Conservation (phyloP, 1,140 invertebrate species). For the Elysia chlorotica region DNA sequence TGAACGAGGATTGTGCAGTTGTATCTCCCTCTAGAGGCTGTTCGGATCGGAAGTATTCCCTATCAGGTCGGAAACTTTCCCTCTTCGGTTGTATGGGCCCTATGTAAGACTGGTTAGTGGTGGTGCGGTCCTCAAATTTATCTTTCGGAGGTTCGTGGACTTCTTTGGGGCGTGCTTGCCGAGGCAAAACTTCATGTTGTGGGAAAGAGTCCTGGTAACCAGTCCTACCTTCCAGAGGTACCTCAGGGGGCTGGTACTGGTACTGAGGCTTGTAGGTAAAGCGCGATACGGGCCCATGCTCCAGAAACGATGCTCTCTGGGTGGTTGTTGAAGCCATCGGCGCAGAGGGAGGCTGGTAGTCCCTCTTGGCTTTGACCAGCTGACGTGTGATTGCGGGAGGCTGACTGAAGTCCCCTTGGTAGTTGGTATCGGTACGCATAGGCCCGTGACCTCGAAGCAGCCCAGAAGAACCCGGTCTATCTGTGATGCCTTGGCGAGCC, state of each 20-base stretch:
- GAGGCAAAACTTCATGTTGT: conserved; percentile 18
- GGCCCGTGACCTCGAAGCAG: conserved; percentile 24
- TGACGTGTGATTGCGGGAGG: neutral
- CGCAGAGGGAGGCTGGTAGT: conserved; percentile 21
- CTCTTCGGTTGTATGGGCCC: conserved; percentile 17
- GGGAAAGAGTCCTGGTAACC: conserved; percentile 23
- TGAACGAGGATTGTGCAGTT: conserved; percentile 3
- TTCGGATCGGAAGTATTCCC: conserved; percentile 3
- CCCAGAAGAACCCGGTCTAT: conserved; percentile 26
- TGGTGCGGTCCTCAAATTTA: conserved; percentile 16
- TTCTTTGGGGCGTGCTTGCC: neutral
- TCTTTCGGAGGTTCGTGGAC: conserved; percentile 6
- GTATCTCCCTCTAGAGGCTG: conserved; percentile 24
- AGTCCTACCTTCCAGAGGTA: conserved; percentile 20
- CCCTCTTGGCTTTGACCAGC: conserved; percentile 7
- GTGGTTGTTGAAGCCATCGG: conserved; percentile 23
- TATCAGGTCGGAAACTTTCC: conserved; percentile 18
- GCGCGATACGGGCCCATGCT: conserved; percentile 14
- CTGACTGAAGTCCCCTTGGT: conserved; percentile 21
- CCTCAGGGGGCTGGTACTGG: conserved; percentile 9
- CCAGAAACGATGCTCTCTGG: conserved; percentile 5
- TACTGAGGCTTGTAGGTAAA: conserved; percentile 16
- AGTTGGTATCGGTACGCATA: conserved; percentile 22
- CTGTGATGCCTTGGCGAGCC: conserved; percentile 3
- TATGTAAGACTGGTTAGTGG: conserved; percentile 22